Evolutionary conservation across 2,888 invertebrate genomes (phyloP).

Genomic region (Xanthia icteritia): DNA sequence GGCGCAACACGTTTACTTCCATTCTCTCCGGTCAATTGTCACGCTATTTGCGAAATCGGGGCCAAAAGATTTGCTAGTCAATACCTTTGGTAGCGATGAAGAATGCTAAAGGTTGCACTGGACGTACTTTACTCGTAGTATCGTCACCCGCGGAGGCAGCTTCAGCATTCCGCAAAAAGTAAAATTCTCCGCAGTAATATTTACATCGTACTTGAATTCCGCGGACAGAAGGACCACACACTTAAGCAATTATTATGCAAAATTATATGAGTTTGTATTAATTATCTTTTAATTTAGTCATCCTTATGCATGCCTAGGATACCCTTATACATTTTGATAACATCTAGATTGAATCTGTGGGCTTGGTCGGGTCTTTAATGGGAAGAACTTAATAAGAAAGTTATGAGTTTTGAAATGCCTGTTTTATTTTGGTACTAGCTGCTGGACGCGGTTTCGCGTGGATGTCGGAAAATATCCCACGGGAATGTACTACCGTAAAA

Average conservation of each 20-base stretch:
- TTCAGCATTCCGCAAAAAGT: neutral
- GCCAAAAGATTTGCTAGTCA: neutral
- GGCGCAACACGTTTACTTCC: too few species aligned
- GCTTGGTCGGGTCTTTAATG: conserved; percentile 30
- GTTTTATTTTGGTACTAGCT: conserved; percentile 28
- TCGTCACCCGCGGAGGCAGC: neutral
- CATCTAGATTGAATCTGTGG: conserved; percentile 50
- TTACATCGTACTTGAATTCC: conserved; percentile 11
- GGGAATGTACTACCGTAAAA: too few species aligned
- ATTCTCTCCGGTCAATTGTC: too few species aligned
- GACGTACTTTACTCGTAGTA: neutral
- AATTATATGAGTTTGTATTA: conserved; percentile 45
- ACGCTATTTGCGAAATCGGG: too few species aligned
- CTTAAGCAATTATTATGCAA: conserved; percentile 50
- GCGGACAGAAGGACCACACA: conserved; percentile 63
- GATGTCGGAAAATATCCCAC: too few species aligned
- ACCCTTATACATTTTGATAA: conserved; percentile 49
- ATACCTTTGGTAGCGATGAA: neutral
- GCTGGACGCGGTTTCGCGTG: too few species aligned
- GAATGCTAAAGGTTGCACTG: neutral
- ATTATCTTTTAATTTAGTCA: conserved; percentile 51
- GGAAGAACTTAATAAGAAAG: conserved; percentile 36
- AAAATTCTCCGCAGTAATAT: neutral
- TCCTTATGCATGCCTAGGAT: conserved; percentile 45
- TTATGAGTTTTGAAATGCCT: conserved; percentile 28